Conservation (phyloP, 2,888 invertebrate species). For the Lottia gigantea region DNA sequence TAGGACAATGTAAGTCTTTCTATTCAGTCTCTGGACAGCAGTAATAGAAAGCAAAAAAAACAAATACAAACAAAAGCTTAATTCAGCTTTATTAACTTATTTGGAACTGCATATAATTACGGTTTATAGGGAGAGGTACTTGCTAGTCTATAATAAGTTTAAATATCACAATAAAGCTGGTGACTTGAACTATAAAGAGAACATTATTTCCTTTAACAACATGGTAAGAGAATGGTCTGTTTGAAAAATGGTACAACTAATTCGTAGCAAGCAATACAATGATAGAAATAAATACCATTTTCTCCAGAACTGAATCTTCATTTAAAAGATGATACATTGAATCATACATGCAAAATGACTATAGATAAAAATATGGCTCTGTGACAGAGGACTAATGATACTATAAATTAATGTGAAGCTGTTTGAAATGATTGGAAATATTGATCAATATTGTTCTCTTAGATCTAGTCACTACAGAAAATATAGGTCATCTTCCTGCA, state of each 20-base stretch:
- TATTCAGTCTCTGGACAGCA: no score
- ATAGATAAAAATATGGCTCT: no score
- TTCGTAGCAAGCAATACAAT: slow-evolving; percentile 4
- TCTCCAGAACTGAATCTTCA: neutral
- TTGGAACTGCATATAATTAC: slow-evolving; percentile 35
- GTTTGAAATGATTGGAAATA: no score
- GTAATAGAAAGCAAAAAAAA: no score
- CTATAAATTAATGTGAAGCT: no score
- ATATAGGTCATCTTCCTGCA: no score
- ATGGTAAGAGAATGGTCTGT: no score
- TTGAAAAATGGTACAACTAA: slow-evolving; percentile 2
- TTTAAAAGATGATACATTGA: neutral
- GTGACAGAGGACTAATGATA: no score
- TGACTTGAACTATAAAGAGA: slow-evolving; percentile 15
- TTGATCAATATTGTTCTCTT: no score
- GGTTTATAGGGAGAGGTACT: slow-evolving; percentile 21
- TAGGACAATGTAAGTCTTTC: no score
- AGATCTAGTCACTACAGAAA: no score
- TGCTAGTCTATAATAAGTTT: slow-evolving; percentile 17
- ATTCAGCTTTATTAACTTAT: slow-evolving; percentile 35
- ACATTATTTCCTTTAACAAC: neutral
- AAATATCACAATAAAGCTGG: slow-evolving; percentile 15
- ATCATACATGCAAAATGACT: neutral
- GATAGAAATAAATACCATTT: slow-evolving; percentile 2
- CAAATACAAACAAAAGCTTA: slow-evolving; percentile 21